A percentile compares a stretch with the other conserved stretches of the same genome.
Conservation (phyloP, 1,140 invertebrate species). For the Brachionus paranguensis region DNA sequence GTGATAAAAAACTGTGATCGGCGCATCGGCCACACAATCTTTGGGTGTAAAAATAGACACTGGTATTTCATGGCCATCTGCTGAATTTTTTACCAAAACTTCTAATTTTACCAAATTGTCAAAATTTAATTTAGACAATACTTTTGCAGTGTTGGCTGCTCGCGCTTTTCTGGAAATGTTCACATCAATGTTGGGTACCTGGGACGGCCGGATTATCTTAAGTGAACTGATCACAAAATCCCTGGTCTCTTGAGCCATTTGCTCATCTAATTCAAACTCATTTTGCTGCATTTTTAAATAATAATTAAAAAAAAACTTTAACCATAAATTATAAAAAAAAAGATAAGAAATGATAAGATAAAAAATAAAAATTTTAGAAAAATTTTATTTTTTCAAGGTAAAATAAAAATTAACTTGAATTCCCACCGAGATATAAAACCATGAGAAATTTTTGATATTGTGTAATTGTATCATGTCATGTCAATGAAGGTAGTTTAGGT, state of each 20-base stretch:
- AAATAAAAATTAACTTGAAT: neutral
- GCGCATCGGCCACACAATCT: neutral
- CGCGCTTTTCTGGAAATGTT: neutral
- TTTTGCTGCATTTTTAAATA: neutral
- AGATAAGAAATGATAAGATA: neutral
- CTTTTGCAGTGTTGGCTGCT: constrained; percentile 3
- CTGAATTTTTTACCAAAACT: neutral
- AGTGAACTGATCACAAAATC: neutral
- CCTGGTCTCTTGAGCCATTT: constrained; percentile 17
- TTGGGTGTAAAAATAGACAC: neutral
- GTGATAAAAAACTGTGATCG: constrained; percentile 33
- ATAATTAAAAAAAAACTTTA: neutral
- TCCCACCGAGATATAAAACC: neutral
- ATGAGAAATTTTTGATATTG: neutral
- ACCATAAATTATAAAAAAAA: neutral
- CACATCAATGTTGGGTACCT: neutral
- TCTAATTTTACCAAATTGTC: neutral
- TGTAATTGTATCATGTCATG: neutral
- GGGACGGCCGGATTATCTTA: neutral
- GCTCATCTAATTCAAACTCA: constrained; percentile 28
- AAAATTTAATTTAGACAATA: neutral
- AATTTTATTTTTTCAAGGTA: neutral
- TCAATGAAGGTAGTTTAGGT: neutral
- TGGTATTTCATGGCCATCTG: constrained; percentile 12
- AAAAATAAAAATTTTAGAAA: neutral